Conservation (phyloP, 2,797 vertebrate genomes). For the Macroramphosus scolopax region DNA sequence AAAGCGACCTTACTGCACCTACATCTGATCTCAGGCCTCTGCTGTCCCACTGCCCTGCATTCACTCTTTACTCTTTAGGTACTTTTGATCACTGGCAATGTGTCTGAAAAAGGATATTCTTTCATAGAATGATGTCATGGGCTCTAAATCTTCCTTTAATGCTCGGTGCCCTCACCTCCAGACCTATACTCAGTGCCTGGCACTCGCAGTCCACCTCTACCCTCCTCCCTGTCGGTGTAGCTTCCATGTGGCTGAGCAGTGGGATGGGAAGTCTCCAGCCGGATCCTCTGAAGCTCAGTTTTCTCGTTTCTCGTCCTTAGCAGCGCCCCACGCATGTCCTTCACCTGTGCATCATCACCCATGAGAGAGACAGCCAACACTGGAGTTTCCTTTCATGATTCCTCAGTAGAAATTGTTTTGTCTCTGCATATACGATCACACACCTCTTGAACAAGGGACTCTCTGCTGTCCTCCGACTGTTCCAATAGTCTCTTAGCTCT, state of each 20-base stretch:
- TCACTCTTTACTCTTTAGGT: neutral
- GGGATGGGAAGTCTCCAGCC: constrained; percentile 71
- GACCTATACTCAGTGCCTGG: constrained; percentile 41
- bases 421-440: constrained; percentile 29
- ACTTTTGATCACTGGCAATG: too few species aligned
- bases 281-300: constrained; percentile 77
- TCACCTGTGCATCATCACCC: constrained; percentile 75
- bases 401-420: neutral
- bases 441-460: constrained; percentile 87
- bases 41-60: neutral
- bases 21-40: neutral
- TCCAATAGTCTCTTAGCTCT: constrained; percentile 77
- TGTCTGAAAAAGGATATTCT: too few species aligned
- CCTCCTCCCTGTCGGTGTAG: constrained; percentile 66
- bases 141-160: too few species aligned
- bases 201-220: constrained; percentile 30
- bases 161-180: constrained; percentile 11
- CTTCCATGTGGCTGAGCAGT: constrained; percentile 60
- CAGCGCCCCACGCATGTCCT: constrained; percentile 84
- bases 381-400: neutral
- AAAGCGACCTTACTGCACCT: too few species aligned
- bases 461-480: constrained; percentile 85
- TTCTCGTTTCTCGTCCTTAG: constrained; percentile 80
- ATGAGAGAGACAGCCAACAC: constrained; percentile 4
- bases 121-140: too few species aligned